A percentile compares a stretch with the other conserved stretches of the same genome.
phyloP scores from a whole-genome alignment of 35 echinoderm and acorn worm species.

The Eucidaris tribuloides region DNA sequence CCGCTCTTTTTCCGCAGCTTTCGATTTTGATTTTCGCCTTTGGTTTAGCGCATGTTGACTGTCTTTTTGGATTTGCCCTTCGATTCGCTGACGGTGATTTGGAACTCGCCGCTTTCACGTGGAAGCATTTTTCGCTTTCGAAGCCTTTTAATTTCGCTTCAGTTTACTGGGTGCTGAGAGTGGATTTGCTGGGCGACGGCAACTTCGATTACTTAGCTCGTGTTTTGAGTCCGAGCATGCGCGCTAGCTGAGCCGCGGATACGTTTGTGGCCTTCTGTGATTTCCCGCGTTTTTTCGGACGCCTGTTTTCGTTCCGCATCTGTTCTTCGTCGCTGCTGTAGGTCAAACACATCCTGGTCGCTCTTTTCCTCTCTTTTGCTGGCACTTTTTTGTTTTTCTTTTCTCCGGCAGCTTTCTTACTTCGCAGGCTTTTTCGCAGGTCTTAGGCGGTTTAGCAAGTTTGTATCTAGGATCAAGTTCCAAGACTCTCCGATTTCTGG shows the following conservation, averaged over 20 bases:
- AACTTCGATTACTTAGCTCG: background rate
- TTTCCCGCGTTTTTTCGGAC: background rate
- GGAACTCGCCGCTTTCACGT: background rate
- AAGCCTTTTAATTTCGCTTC: background rate
- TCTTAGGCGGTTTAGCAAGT: slow-evolving; percentile 39
- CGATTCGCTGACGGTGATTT: background rate
- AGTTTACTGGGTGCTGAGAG: background rate
- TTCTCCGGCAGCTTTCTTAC: background rate
- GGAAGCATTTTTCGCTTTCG: background rate
- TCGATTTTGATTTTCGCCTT: background rate
- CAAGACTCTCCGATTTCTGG: background rate
- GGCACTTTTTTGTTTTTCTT: background rate
- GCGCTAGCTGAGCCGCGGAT: slow-evolving; percentile 24
- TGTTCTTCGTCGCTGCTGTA: background rate
- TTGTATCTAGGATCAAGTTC: slow-evolving; percentile 23
- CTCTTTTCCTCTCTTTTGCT: background rate
- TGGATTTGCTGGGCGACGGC: slow-evolving; percentile 26
- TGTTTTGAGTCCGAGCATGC: background rate
- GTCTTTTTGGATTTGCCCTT: background rate
- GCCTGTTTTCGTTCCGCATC: background rate
- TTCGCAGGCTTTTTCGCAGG: slow-evolving; percentile 9
- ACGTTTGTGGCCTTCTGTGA: background rate
- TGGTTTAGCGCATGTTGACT: too few species aligned
- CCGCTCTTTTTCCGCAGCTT: background rate
- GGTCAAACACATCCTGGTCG: background rate